Conservation (phyloP, 64 coral and sea anemone species). For the Hydrozoanthus tunicans region DNA sequence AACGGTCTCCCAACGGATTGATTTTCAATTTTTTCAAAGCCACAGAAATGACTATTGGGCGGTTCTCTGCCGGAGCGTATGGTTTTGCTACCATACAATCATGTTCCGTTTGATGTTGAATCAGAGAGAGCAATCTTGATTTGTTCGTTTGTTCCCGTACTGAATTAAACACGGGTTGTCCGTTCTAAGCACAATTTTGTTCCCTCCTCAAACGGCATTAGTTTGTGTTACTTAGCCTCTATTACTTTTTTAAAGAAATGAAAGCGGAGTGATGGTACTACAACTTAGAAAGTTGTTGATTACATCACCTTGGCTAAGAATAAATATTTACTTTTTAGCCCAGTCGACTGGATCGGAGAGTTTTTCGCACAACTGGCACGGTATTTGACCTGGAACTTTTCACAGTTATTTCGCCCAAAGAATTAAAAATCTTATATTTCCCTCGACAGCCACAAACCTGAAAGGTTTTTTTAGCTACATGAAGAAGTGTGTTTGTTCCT, state of each 20-base stretch:
- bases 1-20: too few relatives aligned
- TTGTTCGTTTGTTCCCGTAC: too few relatives aligned
- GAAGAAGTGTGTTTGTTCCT: not conserved
- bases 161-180: too few relatives aligned
- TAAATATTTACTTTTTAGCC: slow-evolving; percentile 39
- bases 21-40: not conserved
- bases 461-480: too few relatives aligned
- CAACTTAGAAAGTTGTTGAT: not conserved
- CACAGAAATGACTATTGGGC: not conserved
- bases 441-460: not conserved
- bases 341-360: not conserved
- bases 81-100: not conserved
- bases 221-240: not conserved
- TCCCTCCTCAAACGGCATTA: too few relatives aligned
- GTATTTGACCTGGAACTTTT: not conserved
- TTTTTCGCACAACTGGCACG: not conserved
- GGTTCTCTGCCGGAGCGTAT: not conserved
- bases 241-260: not conserved
- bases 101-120: not conserved
- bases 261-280: not conserved
- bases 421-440: not conserved
- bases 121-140: too few relatives aligned
- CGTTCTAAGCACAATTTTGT: too few relatives aligned
- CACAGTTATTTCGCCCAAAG: not conserved
- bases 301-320: not conserved